Evolutionary conservation across 2,797 vertebrate genomes (phyloP), one percentile per base, ranked within the genome.

Genomic region (Odontamblyopus rebecca): DNA sequence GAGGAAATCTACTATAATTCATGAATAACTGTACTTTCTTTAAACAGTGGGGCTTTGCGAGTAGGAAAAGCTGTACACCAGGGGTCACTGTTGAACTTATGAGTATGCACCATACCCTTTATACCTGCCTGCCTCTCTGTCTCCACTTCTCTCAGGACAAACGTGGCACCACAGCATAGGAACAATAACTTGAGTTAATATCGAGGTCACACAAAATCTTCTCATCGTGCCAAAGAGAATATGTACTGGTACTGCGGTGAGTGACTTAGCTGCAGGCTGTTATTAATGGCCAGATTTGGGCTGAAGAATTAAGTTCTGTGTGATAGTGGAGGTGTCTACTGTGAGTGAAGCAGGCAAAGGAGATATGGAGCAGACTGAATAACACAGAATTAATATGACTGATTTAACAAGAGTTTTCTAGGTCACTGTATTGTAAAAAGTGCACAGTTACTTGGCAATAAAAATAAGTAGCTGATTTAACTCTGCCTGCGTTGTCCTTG

Each of bases 201-300:
- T 93, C 84, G 91, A 75, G 91, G 90, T 93, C 92, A 90, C 82
- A 77, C 66, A 74, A 90, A 91, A 89, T 84, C 86, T 80, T 90
- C 88, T 86, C 79, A 92, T 92, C 86, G 88, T 64, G 73, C 83
- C 81, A 89, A 88, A 92, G 82, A 85, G 92, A 90, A 93, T 91
- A 92, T 91, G 85, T 89, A 90, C 91, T 75, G 84, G 90, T 79
- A 44, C 70, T 29, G 68, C 71, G 69, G 75, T 70, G 88, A 85
- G 82, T 67, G 79, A 82, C 70, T 81, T 78, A 74, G 27, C 67
- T 69, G 79, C 53, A 44, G 75, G 79, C 74, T 79, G 73, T 71
- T 77, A 78, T 77, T 88, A 82, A 77, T 56, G 68, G 73, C 72
- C 69, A 75, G 72, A 82, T 86, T 62, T 66, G 61, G 69, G 73